Conservation (phyloP, 2,888 invertebrate species). For the Machimus rusticus region DNA sequence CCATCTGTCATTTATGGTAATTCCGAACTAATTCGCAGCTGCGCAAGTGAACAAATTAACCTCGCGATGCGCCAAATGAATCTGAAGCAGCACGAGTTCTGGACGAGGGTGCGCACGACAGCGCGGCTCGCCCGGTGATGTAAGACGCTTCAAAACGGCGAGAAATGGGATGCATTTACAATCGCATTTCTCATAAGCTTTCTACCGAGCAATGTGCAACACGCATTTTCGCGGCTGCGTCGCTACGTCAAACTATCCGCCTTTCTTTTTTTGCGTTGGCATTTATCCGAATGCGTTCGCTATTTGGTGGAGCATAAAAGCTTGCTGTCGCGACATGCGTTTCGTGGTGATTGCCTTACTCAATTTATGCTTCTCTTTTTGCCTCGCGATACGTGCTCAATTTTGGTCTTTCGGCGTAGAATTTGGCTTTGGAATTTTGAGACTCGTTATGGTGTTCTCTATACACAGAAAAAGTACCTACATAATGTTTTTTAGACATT, state of each 20-base stretch:
- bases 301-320: background rate
- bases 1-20: slow-evolving; percentile 41
- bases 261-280: background rate
- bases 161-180: background rate
- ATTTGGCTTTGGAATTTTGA: background rate
- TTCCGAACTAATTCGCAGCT: slow-evolving; percentile 25
- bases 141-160: background rate
- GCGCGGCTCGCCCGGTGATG: background rate
- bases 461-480: background rate
- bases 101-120: slow-evolving; percentile 11
- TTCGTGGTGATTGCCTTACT: background rate
- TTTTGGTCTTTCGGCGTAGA: background rate
- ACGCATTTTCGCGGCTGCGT: background rate
- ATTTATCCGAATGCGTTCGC: background rate
- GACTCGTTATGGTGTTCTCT: background rate
- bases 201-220: background rate
- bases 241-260: background rate
- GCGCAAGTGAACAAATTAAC: slow-evolving; percentile 20
- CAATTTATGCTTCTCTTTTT: background rate
- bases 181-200: background rate
- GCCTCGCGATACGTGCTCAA: background rate
- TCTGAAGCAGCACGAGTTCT: slow-evolving; percentile 22
- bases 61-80: slow-evolving; percentile 11
- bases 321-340: background rate
- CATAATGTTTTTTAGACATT: background rate